Conservation (phyloP, 2,888 invertebrate species). For the Pseudococcus jackbeardsleyi region DNA sequence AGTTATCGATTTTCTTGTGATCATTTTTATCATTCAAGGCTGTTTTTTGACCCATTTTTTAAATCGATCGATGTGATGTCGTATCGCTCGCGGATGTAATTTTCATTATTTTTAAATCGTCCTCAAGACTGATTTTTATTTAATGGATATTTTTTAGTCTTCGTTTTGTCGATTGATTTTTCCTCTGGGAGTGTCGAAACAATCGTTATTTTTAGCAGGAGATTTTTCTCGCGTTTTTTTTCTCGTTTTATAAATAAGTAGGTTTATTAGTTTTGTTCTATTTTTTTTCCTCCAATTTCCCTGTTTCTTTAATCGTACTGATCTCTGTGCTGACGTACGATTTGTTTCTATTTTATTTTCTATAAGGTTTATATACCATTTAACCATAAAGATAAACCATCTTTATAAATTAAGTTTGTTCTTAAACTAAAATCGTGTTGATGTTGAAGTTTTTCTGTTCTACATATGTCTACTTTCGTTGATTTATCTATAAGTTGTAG, state of each 20-base stretch:
- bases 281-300: background rate
- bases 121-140: constrained; percentile 20
- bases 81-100: background rate
- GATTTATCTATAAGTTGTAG: constrained; percentile 47
- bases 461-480: constrained; percentile 31
- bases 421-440: background rate
- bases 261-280: background rate
- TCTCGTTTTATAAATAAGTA: background rate
- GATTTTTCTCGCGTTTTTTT: background rate
- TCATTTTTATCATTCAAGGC: background rate
- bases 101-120: background rate
- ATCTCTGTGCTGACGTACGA: background rate
- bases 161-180: background rate
- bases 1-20: background rate
- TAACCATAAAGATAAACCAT: background rate
- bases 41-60: background rate
- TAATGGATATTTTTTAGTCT: background rate
- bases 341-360: constrained; percentile 17
- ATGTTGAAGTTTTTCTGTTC: constrained; percentile 28
- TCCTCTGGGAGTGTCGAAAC: background rate
- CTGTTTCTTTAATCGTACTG: background rate
- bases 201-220: background rate
- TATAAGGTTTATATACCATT: background rate
- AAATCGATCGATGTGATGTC: background rate
- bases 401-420: background rate